phyloP scores from a whole-genome alignment of 2,113 vertebrate species.

The Dasyprocta punctata region DNA sequence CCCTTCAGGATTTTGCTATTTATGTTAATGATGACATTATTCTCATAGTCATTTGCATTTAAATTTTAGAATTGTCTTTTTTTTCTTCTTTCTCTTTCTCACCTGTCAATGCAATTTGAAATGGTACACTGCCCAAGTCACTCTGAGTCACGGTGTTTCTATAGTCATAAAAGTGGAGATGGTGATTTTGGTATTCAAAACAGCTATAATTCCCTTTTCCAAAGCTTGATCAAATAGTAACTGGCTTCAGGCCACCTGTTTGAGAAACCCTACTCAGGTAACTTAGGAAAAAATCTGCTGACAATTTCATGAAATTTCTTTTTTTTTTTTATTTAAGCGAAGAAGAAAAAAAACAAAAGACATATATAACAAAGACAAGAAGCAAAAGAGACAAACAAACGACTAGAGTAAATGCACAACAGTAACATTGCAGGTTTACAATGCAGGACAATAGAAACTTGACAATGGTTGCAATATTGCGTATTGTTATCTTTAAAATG shows the following conservation, averaged over 20 bases:
- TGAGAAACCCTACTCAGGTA: neutral
- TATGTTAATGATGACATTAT: constrained; percentile 6
- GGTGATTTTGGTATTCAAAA: neutral
- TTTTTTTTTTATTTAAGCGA: too few species aligned
- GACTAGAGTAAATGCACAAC: too few species aligned
- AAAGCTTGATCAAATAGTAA: neutral
- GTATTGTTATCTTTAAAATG: too few species aligned
- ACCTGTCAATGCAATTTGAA: constrained; percentile 14
- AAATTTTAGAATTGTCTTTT: constrained; percentile 16
- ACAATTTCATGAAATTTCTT: neutral
- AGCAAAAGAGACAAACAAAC: too few species aligned
- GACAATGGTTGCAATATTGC: too few species aligned
- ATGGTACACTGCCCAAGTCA: neutral
- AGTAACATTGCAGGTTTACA: too few species aligned
- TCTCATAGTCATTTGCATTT: neutral
- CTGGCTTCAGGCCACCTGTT: constrained; percentile 15
- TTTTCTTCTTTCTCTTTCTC: neutral
- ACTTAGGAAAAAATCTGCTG: neutral
- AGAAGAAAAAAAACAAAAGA: too few species aligned
- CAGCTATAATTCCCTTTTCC: neutral
- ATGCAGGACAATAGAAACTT: too few species aligned
- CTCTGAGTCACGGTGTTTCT: neutral
- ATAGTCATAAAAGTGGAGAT: neutral
- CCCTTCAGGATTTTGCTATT: neutral
- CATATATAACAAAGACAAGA: too few species aligned